These are phyloP conservation scores for Cyphomyrus plagiostoma DNA, from an alignment of 2,113 vertebrate genomes.

Conservation along the genomic window DNA sequence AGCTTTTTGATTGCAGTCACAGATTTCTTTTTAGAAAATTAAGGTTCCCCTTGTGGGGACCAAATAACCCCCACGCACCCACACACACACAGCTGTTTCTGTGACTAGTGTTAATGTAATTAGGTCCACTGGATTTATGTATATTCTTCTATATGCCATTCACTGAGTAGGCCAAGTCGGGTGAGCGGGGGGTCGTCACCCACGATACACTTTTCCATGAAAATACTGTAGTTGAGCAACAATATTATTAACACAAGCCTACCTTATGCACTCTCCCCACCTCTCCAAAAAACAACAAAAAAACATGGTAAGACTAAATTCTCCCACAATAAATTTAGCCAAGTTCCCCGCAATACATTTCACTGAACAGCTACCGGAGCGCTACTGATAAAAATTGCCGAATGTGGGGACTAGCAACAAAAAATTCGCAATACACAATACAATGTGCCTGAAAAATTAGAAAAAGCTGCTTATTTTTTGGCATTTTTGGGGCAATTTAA, in stretches of 20 bases:
- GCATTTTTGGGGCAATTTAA: background rate
- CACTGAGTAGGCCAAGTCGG: background rate
- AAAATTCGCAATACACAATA: background rate
- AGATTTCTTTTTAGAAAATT: background rate
- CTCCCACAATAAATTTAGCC: too few species aligned
- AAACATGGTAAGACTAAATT: too few species aligned
- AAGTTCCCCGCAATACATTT: too few species aligned
- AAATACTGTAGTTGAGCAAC: too few species aligned
- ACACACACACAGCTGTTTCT: background rate
- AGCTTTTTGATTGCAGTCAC: background rate
- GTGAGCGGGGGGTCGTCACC: background rate
- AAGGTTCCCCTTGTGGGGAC: background rate
- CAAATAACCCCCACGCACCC: too few species aligned
- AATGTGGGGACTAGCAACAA: background rate
- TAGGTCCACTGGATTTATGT: background rate
- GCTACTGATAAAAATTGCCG: background rate
- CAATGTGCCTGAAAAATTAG: background rate
- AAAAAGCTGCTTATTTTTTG: background rate
- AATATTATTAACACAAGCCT: too few species aligned
- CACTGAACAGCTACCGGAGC: too few species aligned
- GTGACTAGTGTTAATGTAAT: background rate
- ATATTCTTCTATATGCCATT: background rate
- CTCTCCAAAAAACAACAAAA: too few species aligned
- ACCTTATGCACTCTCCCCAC: too few species aligned
- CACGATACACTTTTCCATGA: background rate